Base-by-base conservation (phyloP, 2,113 vertebrate genomes). In the Piaya cayana region DNA sequence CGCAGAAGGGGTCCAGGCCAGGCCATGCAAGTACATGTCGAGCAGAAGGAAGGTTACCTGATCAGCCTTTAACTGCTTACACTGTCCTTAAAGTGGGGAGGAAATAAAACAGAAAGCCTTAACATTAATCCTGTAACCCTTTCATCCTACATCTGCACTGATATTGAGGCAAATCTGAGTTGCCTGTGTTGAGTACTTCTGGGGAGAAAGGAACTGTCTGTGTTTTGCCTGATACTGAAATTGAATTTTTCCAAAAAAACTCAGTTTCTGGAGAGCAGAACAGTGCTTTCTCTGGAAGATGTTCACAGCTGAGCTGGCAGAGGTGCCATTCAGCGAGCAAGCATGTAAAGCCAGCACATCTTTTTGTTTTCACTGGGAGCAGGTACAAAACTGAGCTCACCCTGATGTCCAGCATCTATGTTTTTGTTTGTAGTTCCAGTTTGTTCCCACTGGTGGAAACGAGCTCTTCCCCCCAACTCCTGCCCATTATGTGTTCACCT, bases 121-220 rank as follows among this genome's bases (percentile, higher is more conserved):
- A 56, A 34, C 25, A 32, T 8, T 12, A 6, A 8, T 42, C 16
- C 22, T 45, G 42, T 34, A 43, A 1, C 8, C 75, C 3, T 10
- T 21, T 6, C 18, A 60, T 26, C 45, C 26, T 36, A 1, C 45
- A 17, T 52, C 65, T 17, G 4, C 18, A 0, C 5, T 7, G 42
- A 25, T 10, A 5, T 18, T 43, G 50, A 82, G 59, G 45, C 23
- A 17, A 32, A 21, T 22, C 15, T 37, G n/a, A 21, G 59, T 19
- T 90, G 27, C 18, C 11, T 11, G 22, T 34, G 4, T 0, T 0
- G 0, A 75, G 34, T 15, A 8, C 15, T 1, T 59, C 1, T 59
- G 20, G 17, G 52, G 15, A 59, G 32, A 43, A 69, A 13, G 29
- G 37, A 60, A 52, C 7, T 43, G 14, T 10, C 11, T 20, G 25